Percentiles rank a stretch among this genome's conserved stretches.
phyloP scores from a whole-genome alignment of 2,113 vertebrate species.

The Athene noctua region DNA sequence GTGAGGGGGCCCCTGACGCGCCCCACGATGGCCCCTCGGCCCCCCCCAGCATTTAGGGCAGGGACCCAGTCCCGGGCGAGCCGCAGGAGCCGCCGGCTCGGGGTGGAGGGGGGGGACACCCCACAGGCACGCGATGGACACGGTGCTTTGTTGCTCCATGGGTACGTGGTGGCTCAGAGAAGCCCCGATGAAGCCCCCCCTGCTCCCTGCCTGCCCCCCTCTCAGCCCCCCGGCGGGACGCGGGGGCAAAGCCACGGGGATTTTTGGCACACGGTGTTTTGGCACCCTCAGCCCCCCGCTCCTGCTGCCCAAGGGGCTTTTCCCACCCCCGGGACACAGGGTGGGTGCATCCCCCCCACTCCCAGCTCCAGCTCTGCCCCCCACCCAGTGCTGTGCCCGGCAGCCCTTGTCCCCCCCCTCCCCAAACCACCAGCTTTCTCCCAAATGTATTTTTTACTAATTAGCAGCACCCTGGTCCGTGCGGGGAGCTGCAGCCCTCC shows the following conservation, averaged over 20 bases:
- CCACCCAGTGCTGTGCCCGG: background rate
- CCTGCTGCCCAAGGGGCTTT: background rate
- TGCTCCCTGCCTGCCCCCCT: background rate
- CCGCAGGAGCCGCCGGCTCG: background rate
- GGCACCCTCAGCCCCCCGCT: fast-evolving
- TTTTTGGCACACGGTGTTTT: background rate
- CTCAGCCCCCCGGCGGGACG: background rate
- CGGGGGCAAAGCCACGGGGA: fast-evolving
- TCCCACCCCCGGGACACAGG: background rate
- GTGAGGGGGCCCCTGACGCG: fast-evolving
- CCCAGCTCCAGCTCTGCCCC: background rate
- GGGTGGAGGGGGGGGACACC: too few species aligned
- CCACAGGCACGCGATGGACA: background rate
- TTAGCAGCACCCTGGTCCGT: background rate
- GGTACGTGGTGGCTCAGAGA: background rate
- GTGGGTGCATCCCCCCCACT: background rate
- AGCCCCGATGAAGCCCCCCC: background rate
- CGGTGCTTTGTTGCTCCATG: background rate
- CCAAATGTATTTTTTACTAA: background rate
- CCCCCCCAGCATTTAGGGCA: background rate
- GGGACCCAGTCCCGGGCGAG: fast-evolving
- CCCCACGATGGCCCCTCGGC: background rate
- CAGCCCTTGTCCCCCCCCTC: too few species aligned
- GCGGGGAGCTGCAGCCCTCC: background rate
- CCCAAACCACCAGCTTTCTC: background rate